A percentile compares a stretch with the other conserved stretches of the same genome.
phyloP scores from a whole-genome alignment of 2,113 vertebrate species.

The Poecile atricapillus region DNA sequence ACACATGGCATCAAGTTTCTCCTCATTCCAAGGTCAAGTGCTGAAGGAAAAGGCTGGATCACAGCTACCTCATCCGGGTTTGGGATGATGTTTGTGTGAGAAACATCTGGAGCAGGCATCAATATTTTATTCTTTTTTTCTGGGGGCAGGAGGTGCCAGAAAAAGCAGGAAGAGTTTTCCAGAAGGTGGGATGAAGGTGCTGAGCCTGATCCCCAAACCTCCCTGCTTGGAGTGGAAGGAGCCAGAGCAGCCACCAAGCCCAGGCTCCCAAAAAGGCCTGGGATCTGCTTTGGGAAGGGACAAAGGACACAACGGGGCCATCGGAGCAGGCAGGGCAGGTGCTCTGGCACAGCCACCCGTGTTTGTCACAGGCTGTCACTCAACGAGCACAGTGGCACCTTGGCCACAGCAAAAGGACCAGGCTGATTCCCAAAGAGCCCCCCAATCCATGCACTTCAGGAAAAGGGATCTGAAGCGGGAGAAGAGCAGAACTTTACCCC shows the following conservation, averaged over 20 bases:
- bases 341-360: fast-evolving
- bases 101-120: neutral
- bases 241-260: too few relatives aligned
- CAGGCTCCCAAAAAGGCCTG: neutral
- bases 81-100: neutral
- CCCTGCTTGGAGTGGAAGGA: neutral
- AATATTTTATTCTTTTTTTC: fast-evolving
- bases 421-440: neutral
- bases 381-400: fast-evolving
- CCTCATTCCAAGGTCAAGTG: neutral
- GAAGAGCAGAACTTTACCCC: neutral
- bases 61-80: fast-evolving
- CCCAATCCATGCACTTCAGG: fast-evolving
- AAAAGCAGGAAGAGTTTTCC: neutral
- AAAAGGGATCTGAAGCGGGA: neutral
- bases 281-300: neutral
- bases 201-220: neutral
- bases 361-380: neutral
- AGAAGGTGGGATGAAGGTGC: neutral
- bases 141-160: neutral
- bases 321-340: fast-evolving
- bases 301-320: fast-evolving
- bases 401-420: too few relatives aligned
- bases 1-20: neutral
- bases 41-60: neutral